These are phyloP conservation scores for Aphidius colemani DNA, from an alignment of 2,888 invertebrate genomes.

Conservation along the genomic window DNA sequence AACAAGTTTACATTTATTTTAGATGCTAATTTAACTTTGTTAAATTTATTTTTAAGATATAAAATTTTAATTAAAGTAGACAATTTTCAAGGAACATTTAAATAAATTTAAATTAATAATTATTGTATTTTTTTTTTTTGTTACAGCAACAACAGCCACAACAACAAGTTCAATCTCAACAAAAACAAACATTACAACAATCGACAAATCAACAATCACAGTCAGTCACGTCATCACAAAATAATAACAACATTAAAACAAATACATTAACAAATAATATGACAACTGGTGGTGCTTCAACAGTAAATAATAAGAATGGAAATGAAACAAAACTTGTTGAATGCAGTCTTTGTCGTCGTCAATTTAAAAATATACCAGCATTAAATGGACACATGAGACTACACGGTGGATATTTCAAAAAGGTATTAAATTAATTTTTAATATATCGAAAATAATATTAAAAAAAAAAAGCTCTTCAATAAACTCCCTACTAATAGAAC, in stretches of 20 bases:
- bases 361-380: conserved; percentile 97
- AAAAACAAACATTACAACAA: conserved; percentile 48
- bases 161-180: conserved; percentile 43
- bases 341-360: conserved; percentile 92
- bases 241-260: conserved; percentile 49
- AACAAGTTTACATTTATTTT: too few relatives aligned
- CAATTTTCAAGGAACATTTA: background rate
- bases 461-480: background rate
- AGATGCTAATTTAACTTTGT: too few relatives aligned
- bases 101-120: conserved; percentile 4
- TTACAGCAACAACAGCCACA: conserved; percentile 46
- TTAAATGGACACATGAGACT: conserved; percentile 97
- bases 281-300: conserved; percentile 52
- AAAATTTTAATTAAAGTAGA: background rate
- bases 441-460: background rate
- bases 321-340: conserved; percentile 85
- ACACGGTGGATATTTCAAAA: conserved; percentile 96
- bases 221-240: conserved; percentile 54
- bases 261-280: conserved; percentile 53
- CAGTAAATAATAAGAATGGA: conserved; percentile 58
- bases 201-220: conserved; percentile 44
- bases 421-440: conserved; percentile 63
- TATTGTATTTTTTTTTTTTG: conserved; percentile 5
- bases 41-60: too few relatives aligned
- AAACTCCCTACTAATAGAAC: background rate